A percentile compares a stretch with the other conserved stretches of the same genome.
These are phyloP conservation scores for Drosophila kambysellisi DNA, from an alignment of 2,888 invertebrate species.

Conservation along the genomic window DNA sequence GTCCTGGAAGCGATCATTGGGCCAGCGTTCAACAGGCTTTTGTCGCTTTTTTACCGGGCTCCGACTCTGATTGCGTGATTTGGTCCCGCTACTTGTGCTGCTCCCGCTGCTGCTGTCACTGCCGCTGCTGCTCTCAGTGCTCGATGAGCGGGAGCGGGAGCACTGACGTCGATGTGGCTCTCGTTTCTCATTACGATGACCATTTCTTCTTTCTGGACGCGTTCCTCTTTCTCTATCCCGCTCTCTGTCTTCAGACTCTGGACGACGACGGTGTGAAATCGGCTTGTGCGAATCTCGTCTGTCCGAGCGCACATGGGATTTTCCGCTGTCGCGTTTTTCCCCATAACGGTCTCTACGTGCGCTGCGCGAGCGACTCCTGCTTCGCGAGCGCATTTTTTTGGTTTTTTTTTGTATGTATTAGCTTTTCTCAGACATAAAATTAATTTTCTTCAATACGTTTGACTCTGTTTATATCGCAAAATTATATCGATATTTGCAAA, in stretches of 20 bases:
- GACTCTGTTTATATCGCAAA: slow-evolving; percentile 20
- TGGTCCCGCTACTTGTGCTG: slow-evolving; percentile 15
- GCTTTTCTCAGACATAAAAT: background rate
- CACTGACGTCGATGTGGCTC: slow-evolving; percentile 17
- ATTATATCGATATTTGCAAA: slow-evolving; percentile 26
- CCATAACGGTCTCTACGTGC: slow-evolving; percentile 39
- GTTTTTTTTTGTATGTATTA: slow-evolving; percentile 1
- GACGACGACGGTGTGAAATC: background rate
- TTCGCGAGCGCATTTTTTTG: slow-evolving; percentile 59
- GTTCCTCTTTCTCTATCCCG: slow-evolving; percentile 24
- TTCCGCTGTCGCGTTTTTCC: slow-evolving; percentile 18
- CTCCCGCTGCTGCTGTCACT: slow-evolving; percentile 39
- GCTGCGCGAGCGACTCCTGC: slow-evolving; percentile 55
- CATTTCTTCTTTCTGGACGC: slow-evolving; percentile 18
- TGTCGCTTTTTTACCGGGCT: slow-evolving; percentile 23
- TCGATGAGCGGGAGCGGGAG: slow-evolving; percentile 41
- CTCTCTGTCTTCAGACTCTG: slow-evolving; percentile 22
- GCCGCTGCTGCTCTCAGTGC: slow-evolving; percentile 38
- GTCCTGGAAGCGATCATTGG: slow-evolving; percentile 75
- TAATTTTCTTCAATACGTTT: slow-evolving; percentile 40
- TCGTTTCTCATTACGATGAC: slow-evolving; percentile 8
- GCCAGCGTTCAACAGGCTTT: slow-evolving; percentile 75
- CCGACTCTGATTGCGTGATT: slow-evolving; percentile 28
- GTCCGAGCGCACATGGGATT: slow-evolving; percentile 23
- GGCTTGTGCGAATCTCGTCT: slow-evolving; percentile 32